Base-by-base conservation (phyloP, 2,113 vertebrate genomes). In the Mugil cephalus region DNA sequence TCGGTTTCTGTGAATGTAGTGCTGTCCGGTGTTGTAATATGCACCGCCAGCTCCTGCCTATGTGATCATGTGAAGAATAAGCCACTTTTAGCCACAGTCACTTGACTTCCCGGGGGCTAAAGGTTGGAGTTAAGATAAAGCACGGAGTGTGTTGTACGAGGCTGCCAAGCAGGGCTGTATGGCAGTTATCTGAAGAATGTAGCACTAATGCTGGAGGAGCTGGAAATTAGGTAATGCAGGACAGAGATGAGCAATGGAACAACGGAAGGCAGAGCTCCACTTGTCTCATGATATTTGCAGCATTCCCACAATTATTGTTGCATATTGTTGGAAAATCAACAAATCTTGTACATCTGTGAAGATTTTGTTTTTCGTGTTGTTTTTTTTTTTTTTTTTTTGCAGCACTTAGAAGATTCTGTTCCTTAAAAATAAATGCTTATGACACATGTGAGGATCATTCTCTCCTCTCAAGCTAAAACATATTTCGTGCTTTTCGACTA, bases 31-130 rank as follows among this genome's bases (percentile, higher is more conserved):
- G 18, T 24, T 58, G 18, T 51, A 21, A 24, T 46, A 17, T 4
- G 0, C 10, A 34, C 21, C 10, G 30, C 47, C 51, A 35, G 24
- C 68, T 64, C 17, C 36, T 69, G 77, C 53, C 45, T 48, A 10
- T 46, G 38, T 12, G 53, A 64, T 79, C 80, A 84, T 77, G 66
- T 78, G 82, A 52, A 45, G 38, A 67, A 21, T 35, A 71, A 79
- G 43, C 68, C 53, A 42, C 30, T 80, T 68, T 73, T 56, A 75
- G 64, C 36, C 3, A 1, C 67, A 58, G 72, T 88, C 69, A 76
- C 51, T 82, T 85, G 83, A 89, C 69, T 73, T 61, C 38, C 17
- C 56, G 24, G 48, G 2, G 34, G 34, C 39, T 55, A 18, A 53
- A 52, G 39, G 30, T 66, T 12, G n/a, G 35, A 55, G 18, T 69